phyloP scores from a whole-genome alignment of 2,797 vertebrate genomes.

The Sebastes reedi region DNA sequence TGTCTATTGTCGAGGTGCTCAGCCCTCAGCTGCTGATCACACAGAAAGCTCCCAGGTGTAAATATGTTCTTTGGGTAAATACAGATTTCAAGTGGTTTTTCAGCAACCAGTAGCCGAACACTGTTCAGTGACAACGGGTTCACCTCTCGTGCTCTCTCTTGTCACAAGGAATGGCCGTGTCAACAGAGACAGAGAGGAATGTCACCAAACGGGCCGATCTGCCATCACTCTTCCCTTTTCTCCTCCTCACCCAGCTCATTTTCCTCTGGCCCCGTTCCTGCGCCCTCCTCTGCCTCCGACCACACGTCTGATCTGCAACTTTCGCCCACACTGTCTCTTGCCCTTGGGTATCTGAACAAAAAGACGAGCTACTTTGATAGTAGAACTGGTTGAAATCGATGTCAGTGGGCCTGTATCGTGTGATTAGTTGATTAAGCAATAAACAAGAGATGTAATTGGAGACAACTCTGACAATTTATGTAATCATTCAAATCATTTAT shows the following conservation, averaged over 20 bases:
- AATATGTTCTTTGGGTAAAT: slow-evolving; percentile 38
- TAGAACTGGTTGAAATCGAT: not conserved
- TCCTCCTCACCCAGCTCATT: slow-evolving; percentile 22
- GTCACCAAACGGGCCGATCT: slow-evolving; percentile 69
- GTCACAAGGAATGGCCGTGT: slow-evolving; percentile 66
- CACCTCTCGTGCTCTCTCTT: slow-evolving; percentile 16
- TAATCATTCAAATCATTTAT: not conserved
- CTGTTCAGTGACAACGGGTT: slow-evolving; percentile 32
- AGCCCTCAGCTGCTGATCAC: slow-evolving; percentile 3
- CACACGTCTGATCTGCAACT: not conserved
- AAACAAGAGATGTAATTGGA: not conserved
- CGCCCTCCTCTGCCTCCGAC: not conserved
- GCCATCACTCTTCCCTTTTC: slow-evolving; percentile 26
- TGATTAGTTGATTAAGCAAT: not conserved
- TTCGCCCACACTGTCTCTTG: not conserved
- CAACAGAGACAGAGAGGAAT: slow-evolving; percentile 73
- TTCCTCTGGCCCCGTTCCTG: not conserved
- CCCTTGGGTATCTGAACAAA: not conserved
- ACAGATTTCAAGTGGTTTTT: slow-evolving; percentile 24
- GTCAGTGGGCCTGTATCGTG: not conserved
- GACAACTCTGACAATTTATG: not conserved
- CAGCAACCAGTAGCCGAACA: not conserved
- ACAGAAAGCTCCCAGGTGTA: slow-evolving; percentile 32
- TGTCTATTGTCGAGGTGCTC: not conserved
- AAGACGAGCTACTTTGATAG: not conserved